Percentiles rank a stretch among this genome's conserved stretches.
These are phyloP conservation scores for Morinoia aosen DNA, from an alignment of 2,888 invertebrate species.

Conservation along the genomic window DNA sequence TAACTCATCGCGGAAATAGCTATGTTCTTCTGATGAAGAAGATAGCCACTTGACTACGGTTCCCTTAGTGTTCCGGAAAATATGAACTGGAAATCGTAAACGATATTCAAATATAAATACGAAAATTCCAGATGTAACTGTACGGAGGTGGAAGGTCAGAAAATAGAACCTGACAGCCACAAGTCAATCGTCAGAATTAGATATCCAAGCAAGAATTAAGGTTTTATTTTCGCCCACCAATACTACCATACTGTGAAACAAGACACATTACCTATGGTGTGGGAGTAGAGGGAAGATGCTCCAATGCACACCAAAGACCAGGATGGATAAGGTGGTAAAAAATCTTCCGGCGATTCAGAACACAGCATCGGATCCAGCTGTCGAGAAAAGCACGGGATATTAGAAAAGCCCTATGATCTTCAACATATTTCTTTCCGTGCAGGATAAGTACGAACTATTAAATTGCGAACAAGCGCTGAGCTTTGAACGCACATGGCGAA, in stretches of 20 bases:
- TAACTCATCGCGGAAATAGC: too few species aligned
- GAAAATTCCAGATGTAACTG: too few species aligned
- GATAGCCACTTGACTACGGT: too few species aligned
- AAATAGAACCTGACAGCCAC: too few species aligned
- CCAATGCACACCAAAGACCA: slow-evolving; percentile 94
- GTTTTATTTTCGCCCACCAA: too few species aligned
- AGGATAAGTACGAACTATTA: not conserved
- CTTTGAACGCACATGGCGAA: not conserved
- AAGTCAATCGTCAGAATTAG: too few species aligned
- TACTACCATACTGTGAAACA: not conserved
- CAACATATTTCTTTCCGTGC: not conserved
- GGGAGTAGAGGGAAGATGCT: slow-evolving; percentile 90
- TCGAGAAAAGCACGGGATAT: not conserved
- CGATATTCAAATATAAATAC: too few species aligned
- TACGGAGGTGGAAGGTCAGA: too few species aligned
- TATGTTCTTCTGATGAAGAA: too few species aligned
- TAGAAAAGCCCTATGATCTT: not conserved
- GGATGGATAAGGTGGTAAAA: slow-evolving; percentile 88
- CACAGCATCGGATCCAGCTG: slow-evolving; percentile 54
- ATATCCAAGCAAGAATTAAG: too few species aligned
- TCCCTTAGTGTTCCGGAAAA: too few species aligned
- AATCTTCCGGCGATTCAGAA: slow-evolving; percentile 68
- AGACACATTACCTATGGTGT: slow-evolving; percentile 71
- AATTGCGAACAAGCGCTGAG: not conserved
- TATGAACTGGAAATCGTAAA: too few species aligned